Conservation (phyloP, 1,140 invertebrate species). For the Charaxes varanes region DNA sequence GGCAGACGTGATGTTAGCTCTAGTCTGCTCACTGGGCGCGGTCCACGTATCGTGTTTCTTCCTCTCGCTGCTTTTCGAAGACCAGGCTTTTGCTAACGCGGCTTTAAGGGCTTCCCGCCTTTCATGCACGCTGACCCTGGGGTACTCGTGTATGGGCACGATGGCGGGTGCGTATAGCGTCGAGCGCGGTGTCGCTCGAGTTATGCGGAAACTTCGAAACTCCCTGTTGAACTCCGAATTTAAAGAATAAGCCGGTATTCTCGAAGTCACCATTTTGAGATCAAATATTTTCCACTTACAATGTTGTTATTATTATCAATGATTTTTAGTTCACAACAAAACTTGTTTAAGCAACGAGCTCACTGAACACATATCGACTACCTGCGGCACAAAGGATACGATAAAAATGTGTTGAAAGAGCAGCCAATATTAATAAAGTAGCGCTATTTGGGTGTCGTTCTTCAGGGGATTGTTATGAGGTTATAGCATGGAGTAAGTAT, state of each 20-base stretch:
- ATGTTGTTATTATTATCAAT: constrained; percentile 25
- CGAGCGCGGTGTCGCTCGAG: constrained; percentile 62
- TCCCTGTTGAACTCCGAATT: constrained; percentile 75
- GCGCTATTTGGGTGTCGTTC: constrained; percentile 13
- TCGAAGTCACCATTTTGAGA: constrained; percentile 75
- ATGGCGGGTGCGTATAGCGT: constrained; percentile 64
- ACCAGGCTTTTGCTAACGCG: constrained; percentile 71
- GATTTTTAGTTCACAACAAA: constrained; percentile 47
- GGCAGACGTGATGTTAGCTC: constrained; percentile 44
- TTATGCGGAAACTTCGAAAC: constrained; percentile 73
- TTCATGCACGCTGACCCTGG: constrained; percentile 69
- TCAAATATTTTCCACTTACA: constrained; percentile 64
- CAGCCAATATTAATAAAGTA: constrained; percentile 7
- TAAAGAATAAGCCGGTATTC: constrained; percentile 73
- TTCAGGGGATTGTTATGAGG: constrained; percentile 21
- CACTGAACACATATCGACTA: constrained; percentile 69
- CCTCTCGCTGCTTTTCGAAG: constrained; percentile 68
- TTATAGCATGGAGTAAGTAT: constrained; percentile 21
- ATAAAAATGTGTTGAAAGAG: constrained; percentile 45
- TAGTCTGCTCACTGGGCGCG: constrained; percentile 54
- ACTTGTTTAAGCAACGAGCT: constrained; percentile 53
- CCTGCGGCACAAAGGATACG: constrained; percentile 34
- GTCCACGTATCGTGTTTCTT: constrained; percentile 69
- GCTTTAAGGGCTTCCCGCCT: constrained; percentile 66
- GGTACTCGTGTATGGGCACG: constrained; percentile 72